A percentile compares a stretch with the other conserved stretches of the same genome.
phyloP scores from a whole-genome alignment of 2,113 vertebrate species.

The Corythornis cristatus region DNA sequence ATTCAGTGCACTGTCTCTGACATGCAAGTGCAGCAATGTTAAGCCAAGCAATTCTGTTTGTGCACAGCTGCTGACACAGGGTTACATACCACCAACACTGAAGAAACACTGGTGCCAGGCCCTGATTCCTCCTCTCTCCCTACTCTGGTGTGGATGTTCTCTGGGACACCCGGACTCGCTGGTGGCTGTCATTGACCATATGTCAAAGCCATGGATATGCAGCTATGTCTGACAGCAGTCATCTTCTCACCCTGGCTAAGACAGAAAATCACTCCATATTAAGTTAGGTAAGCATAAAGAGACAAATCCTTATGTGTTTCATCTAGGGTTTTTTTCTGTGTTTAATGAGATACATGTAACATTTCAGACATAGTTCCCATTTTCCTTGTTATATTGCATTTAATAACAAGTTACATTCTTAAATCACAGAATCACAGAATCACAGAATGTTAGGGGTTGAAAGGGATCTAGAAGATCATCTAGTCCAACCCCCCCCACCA shows the following conservation, averaged over 20 bases:
- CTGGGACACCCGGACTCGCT: background rate
- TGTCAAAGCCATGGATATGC: background rate
- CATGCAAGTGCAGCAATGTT: no score
- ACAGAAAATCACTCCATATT: background rate
- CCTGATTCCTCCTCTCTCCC: background rate
- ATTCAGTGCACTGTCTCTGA: no score
- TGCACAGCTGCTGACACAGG: no score
- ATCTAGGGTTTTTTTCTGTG: background rate
- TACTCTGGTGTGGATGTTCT: rapidly evolving
- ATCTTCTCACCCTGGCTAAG: background rate
- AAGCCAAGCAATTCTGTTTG: no score
- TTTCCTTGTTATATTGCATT: background rate
- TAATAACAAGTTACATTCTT: background rate
- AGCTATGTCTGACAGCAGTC: background rate
- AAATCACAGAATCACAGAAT: background rate
- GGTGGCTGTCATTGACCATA: background rate
- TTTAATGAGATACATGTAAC: background rate
- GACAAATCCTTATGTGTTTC: background rate
- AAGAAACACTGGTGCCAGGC: background rate
- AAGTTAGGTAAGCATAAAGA: background rate
- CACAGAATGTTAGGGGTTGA: no score
- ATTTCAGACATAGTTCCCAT: background rate
- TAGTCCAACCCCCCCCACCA: no score
- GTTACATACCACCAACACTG: background rate
- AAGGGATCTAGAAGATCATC: no score